Evolutionary conservation across 2,113 vertebrate species (phyloP).

Genomic region (Anhinga rufa): DNA sequence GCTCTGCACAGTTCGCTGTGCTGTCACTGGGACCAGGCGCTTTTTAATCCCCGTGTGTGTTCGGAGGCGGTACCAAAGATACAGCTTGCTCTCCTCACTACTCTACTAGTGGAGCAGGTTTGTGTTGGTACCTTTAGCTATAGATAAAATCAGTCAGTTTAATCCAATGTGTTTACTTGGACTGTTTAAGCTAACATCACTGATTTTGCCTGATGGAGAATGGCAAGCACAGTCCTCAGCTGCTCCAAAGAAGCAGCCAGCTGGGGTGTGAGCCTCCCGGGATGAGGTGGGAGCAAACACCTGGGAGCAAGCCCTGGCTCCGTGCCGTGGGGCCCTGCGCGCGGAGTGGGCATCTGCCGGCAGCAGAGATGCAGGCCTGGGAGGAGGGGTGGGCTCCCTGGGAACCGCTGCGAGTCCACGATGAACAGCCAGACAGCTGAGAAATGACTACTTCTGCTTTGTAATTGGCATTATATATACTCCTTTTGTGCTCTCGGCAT

Average conservation of each 20-base stretch:
- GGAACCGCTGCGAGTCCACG: neutral
- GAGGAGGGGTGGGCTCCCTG: neutral
- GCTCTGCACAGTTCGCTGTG: neutral
- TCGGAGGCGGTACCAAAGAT: neutral
- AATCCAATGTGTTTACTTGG: neutral
- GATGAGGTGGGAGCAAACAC: neutral
- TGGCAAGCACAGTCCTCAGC: neutral
- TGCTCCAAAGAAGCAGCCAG: neutral
- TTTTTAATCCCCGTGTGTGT: neutral
- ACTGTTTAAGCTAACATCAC: neutral
- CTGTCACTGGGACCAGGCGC: accelerated
- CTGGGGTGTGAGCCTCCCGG: neutral
- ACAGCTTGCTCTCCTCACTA: neutral
- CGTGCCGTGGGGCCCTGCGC: accelerated
- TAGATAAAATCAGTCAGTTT: neutral
- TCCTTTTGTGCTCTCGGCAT: neutral
- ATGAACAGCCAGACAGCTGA: neutral
- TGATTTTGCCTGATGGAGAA: neutral
- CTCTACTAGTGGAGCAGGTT: neutral
- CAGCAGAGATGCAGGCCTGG: neutral
- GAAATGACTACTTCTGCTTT: neutral
- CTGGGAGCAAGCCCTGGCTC: neutral
- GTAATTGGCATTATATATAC: neutral
- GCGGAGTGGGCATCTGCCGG: neutral
- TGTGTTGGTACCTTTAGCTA: neutral